Evolutionary conservation across 2,888 invertebrate species (phyloP).

Genomic region (Carterocephalus palaemon): DNA sequence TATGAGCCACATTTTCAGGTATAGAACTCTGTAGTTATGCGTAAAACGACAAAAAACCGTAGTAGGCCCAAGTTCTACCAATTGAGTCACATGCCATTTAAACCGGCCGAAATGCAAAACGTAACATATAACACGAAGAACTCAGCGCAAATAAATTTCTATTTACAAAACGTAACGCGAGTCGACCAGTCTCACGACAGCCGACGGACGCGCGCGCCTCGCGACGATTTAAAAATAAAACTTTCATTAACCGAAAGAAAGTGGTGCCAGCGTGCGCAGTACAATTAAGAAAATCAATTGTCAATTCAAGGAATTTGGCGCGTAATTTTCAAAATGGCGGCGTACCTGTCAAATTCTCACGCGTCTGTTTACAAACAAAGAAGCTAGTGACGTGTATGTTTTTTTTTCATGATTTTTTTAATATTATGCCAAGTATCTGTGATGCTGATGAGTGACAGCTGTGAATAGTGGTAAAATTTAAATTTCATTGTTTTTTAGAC

Average conservation of each 20-base stretch:
- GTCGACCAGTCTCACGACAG: slow-evolving; percentile 43
- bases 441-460: slow-evolving; percentile 14
- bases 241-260: slow-evolving; percentile 26
- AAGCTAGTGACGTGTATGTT: slow-evolving; percentile 26
- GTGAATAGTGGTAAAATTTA: slow-evolving; percentile 16
- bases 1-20: slow-evolving; percentile 12
- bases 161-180: slow-evolving; percentile 56
- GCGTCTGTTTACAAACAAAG: slow-evolving; percentile 31
- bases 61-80: slow-evolving; percentile 14
- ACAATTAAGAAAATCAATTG: slow-evolving; percentile 19
- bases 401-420: slow-evolving; percentile 5
- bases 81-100: slow-evolving; percentile 24
- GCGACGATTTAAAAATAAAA: slow-evolving; percentile 29
- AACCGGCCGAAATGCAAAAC: slow-evolving; percentile 39
- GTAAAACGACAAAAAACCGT: slow-evolving; percentile 9
- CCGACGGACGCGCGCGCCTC: slow-evolving; percentile 46
- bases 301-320: slow-evolving; percentile 22
- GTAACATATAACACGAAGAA: slow-evolving; percentile 34
- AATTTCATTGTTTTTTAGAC: slow-evolving; percentile 7
- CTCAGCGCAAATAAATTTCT: slow-evolving; percentile 51
- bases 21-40: slow-evolving; percentile 15
- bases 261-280: slow-evolving; percentile 12
- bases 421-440: slow-evolving; percentile 3
- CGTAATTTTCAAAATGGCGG: slow-evolving; percentile 32
- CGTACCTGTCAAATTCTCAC: slow-evolving; percentile 36